Conservation (phyloP, 2,888 invertebrate genomes). For the Ctena decussata region DNA sequence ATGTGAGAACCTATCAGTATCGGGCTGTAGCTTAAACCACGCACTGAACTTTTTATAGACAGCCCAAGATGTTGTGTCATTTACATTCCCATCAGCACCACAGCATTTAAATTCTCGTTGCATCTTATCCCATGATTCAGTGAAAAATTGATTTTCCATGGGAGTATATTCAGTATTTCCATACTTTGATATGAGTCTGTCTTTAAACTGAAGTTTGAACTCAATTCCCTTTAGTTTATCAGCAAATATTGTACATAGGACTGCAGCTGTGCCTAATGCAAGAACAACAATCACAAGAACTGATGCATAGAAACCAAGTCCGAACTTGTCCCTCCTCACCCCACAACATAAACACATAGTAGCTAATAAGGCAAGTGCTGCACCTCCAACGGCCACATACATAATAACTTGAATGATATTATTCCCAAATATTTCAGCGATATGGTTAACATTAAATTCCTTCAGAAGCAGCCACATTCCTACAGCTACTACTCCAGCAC, state of each 20-base stretch:
- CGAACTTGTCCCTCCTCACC: slow-evolving; percentile 49
- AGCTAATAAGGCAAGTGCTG: slow-evolving; percentile 50
- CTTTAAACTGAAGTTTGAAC: slow-evolving; percentile 54
- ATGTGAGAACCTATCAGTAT: slow-evolving; percentile 19
- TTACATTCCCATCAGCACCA: slow-evolving; percentile 58
- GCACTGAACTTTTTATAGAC: slow-evolving; percentile 51
- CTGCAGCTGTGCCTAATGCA: slow-evolving; percentile 49
- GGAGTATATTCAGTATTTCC: slow-evolving; percentile 26
- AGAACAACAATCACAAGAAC: slow-evolving; percentile 50
- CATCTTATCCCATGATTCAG: slow-evolving; percentile 59
- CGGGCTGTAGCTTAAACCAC: slow-evolving; percentile 48
- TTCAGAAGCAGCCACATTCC: slow-evolving; percentile 59
- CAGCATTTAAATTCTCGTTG: slow-evolving; percentile 59
- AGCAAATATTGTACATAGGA: slow-evolving; percentile 56
- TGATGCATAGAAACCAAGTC: slow-evolving; percentile 64
- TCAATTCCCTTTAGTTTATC: slow-evolving; percentile 57
- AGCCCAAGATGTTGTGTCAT: slow-evolving; percentile 61
- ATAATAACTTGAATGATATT: slow-evolving; percentile 55
- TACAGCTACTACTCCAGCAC: slow-evolving; percentile 46
- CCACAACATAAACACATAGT: slow-evolving; percentile 63
- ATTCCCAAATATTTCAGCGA: slow-evolving; percentile 50
- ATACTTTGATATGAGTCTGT: slow-evolving; percentile 51
- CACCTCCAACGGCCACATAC: slow-evolving; percentile 53
- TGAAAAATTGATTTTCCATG: slow-evolving; percentile 49
- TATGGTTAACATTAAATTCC: slow-evolving; percentile 55